Conservation (phyloP, 2,113 vertebrate species). For the Plecotus auritus region DNA sequence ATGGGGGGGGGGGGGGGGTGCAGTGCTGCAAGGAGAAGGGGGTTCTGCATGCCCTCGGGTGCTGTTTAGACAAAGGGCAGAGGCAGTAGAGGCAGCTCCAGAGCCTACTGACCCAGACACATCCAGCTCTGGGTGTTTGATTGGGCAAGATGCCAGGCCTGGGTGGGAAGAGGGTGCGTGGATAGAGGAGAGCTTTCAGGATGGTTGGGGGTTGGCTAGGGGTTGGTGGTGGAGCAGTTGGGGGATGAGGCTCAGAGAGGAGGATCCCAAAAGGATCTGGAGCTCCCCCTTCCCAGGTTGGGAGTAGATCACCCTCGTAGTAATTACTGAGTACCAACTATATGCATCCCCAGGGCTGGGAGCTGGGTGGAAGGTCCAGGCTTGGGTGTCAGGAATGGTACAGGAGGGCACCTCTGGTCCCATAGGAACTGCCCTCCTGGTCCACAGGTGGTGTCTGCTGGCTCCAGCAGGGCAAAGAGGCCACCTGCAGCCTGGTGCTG, state of each 20-base stretch:
- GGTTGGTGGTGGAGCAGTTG: not conserved
- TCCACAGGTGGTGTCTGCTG: slow-evolving; percentile 93
- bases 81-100: not conserved
- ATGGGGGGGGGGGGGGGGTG: slow-evolving; percentile 40
- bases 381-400: not conserved
- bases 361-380: not conserved
- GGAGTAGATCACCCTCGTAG: not conserved
- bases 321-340: not conserved
- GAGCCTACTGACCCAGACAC: slow-evolving; percentile 14
- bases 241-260: not conserved
- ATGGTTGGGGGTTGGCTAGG: not conserved
- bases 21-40: slow-evolving; percentile 18
- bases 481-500: slow-evolving; percentile 93
- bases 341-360: not conserved
- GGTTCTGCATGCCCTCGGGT: slow-evolving; percentile 50
- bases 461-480: slow-evolving; percentile 91
- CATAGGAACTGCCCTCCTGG: not conserved
- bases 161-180: not conserved
- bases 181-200: not conserved
- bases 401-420: not conserved
- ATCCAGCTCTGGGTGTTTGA: not conserved
- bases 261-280: not conserved
- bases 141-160: slow-evolving; percentile 29
- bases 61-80: slow-evolving; percentile 69
- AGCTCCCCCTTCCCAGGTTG: not conserved